A percentile compares a stretch with the other conserved stretches of the same genome.
These are phyloP conservation scores for Naso thynnoides DNA, from an alignment of 2,797 vertebrate species.

Conservation along the genomic window DNA sequence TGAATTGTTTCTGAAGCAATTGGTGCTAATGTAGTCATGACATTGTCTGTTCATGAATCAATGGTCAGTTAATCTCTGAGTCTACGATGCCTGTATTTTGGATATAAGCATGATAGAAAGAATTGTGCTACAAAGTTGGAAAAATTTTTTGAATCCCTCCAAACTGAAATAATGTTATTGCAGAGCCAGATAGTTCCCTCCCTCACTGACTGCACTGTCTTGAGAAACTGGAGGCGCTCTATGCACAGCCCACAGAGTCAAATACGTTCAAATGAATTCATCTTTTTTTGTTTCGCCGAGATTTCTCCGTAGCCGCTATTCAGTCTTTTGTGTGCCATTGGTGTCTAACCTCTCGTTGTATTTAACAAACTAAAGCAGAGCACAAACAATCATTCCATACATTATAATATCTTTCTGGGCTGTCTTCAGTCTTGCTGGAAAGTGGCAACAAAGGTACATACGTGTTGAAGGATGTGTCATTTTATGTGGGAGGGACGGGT, in stretches of 20 bases:
- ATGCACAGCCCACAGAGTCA: slow-evolving; percentile 1
- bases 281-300: not conserved
- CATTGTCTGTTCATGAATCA: slow-evolving; percentile 18
- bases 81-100: not conserved
- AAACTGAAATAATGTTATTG: slow-evolving; percentile 13
- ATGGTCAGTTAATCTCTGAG: slow-evolving; percentile 10
- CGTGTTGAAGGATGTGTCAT: slow-evolving; percentile 72
- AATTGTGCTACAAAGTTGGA: not conserved
- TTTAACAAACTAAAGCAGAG: slow-evolving; percentile 28
- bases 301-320: slow-evolving; percentile 10
- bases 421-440: slow-evolving; percentile 29
- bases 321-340: slow-evolving; percentile 19
- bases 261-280: not conserved
- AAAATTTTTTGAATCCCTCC: slow-evolving; percentile 13
- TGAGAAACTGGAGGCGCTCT: slow-evolving; percentile 16
- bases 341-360: slow-evolving; percentile 32
- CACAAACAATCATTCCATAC: slow-evolving; percentile 9
- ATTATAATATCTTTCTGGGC: not conserved
- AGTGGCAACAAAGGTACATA: not conserved
- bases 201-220: slow-evolving; percentile 19
- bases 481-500: slow-evolving; percentile 24
- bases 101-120: not conserved
- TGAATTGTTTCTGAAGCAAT: slow-evolving; percentile 39
- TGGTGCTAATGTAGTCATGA: slow-evolving; percentile 27
- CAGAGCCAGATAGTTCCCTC: not conserved